Base-by-base conservation (phyloP, 2,888 invertebrate species). In the Agonopterix arenella region DNA sequence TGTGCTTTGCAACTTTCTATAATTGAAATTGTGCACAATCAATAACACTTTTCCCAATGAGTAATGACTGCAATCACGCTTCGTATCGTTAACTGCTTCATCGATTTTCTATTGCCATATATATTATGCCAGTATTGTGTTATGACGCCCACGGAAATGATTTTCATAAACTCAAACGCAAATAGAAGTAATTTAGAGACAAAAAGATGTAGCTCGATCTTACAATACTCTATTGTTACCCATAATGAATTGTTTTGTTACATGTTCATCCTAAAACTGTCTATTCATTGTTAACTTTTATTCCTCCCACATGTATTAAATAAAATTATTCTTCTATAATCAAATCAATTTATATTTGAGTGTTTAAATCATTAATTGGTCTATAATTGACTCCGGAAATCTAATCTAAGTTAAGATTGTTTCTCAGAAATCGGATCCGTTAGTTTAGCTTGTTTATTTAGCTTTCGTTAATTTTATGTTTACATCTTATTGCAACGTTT, bases 151-250 rank as follows among this genome's bases (percentile, higher is more conserved):
- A 74, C 72, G 66, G 68, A 66, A 70, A 65, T 66, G 64, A 64
- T 68, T 66, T 59, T 54, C 45, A 54, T 60, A 60, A 61, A 59
- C 52, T 58, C 56, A 50, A 53, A 55, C 54, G 62, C 63, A 62
- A 67, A 76, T 73, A 76, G 70, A 73, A 69, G 63, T 71, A 64
- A 76, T 77, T 76, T 73, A 68, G 63, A 60, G 74, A 70, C 11
- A 76, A 77, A 75, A 77, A 71, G 61, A 57, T 62, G 64, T 71
- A 60, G 64, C 65, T 69, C 66, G 74, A 76, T 73, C 71, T 76
- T 68, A 85, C 86, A 86, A 85, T 86, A 70, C 70, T 56, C 76
- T 70, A 84, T 85, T 84, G 81, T 83, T 72, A 28, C 28, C 28
- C 28, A 63, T 72, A 76, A 79, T 78, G 73, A 77, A 76, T 79